These are phyloP conservation scores for Drosophila ohnishii DNA, from an alignment of 1,140 invertebrate genomes.

Conservation along the genomic window DNA sequence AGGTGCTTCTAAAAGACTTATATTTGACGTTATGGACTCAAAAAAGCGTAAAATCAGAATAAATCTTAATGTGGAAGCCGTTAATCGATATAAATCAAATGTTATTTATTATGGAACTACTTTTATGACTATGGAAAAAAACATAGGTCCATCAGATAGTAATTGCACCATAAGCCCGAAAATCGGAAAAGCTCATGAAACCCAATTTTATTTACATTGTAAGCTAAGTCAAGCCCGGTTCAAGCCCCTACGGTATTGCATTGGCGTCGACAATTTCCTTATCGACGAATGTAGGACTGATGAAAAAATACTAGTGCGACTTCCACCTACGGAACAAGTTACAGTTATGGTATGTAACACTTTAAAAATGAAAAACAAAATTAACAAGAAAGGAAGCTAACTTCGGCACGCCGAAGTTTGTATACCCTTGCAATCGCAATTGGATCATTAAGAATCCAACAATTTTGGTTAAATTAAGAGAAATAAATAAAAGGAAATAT, in stretches of 20 bases:
- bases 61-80: slow-evolving; percentile 8
- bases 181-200: slow-evolving; percentile 4
- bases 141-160: slow-evolving; percentile 3
- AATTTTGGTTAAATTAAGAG: no score
- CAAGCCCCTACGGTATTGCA: slow-evolving; percentile 9
- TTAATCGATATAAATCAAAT: slow-evolving; percentile 1
- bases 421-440: no score
- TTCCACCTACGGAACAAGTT: not conserved
- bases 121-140: slow-evolving; percentile 7
- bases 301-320: slow-evolving; percentile 8
- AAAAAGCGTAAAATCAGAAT: not conserved
- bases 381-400: no score
- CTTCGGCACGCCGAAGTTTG: no score
- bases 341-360: slow-evolving; percentile 11
- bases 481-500: no score
- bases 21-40: slow-evolving; percentile 15
- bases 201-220: slow-evolving; percentile 8
- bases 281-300: slow-evolving; percentile 7
- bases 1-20: slow-evolving; percentile 27
- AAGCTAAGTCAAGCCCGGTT: slow-evolving; percentile 1
- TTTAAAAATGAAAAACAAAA: not conserved
- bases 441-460: no score
- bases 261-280: slow-evolving; percentile 1
- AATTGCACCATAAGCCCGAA: slow-evolving; percentile 2
- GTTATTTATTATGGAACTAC: slow-evolving; percentile 9